Percentiles rank a stretch among this genome's conserved stretches.
Conservation (phyloP, 1,140 invertebrate genomes). For the Triops cancriformis region DNA sequence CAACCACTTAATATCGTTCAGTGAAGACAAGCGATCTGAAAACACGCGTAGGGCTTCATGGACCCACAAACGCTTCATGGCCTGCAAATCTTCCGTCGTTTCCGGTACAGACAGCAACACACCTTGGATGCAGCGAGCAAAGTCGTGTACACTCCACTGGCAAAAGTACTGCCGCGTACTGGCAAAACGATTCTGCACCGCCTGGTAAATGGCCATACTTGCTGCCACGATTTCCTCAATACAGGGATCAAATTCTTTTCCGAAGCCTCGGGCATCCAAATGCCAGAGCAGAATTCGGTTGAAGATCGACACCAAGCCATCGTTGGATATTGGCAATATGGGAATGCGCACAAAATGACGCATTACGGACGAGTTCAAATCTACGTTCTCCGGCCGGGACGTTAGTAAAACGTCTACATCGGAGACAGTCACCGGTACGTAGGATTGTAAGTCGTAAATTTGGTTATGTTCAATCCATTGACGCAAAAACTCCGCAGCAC, state of each 20-base stretch:
- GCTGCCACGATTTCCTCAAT: constrained; percentile 79
- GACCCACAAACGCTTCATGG: constrained; percentile 87
- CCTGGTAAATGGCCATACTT: constrained; percentile 78
- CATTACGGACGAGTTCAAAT: constrained; percentile 75
- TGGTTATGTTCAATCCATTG: constrained; percentile 83
- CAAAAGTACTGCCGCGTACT: neutral
- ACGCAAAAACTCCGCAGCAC: constrained; percentile 71
- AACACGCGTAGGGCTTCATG: constrained; percentile 87
- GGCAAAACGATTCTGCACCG: neutral
- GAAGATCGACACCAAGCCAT: constrained; percentile 77
- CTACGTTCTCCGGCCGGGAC: constrained; percentile 37
- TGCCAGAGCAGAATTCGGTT: constrained; percentile 89
- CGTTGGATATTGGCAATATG: constrained; percentile 55
- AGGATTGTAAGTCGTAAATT: constrained; percentile 89
- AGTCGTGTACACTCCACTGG: neutral
- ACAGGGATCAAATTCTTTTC: constrained; percentile 88
- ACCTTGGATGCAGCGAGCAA: constrained; percentile 47
- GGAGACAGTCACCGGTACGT: constrained; percentile 69
- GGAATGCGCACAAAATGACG: constrained; percentile 81
- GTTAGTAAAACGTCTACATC: constrained; percentile 61
- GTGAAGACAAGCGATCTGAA: constrained; percentile 82
- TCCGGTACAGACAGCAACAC: constrained; percentile 85
- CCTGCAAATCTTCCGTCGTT: constrained; percentile 73
- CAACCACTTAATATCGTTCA: constrained; percentile 71
- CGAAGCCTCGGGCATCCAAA: constrained; percentile 85